Conservation (phyloP, 2,797 vertebrate genomes). For the Betta splendens region DNA sequence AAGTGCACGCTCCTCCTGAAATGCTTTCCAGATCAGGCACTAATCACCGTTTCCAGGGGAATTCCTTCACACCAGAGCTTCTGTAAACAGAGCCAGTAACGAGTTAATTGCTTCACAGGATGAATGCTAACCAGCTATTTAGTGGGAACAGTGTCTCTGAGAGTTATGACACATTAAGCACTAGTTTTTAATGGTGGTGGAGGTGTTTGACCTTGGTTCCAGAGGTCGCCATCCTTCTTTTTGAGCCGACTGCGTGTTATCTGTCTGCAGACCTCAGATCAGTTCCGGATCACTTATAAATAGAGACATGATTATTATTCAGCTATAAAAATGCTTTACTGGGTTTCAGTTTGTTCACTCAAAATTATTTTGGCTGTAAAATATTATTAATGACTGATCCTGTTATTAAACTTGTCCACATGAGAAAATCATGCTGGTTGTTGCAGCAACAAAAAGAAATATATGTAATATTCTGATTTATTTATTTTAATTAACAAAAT, state of each 20-base stretch:
- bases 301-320: conserved; percentile 56
- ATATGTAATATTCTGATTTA: too few species aligned
- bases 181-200: conserved; percentile 57
- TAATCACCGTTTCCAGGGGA: conserved; percentile 73
- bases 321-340: conserved; percentile 36
- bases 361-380: too few species aligned
- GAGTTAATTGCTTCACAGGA: conserved; percentile 76
- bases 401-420: too few species aligned
- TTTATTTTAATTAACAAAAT: too few species aligned
- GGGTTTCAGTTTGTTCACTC: too few species aligned
- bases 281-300: conserved; percentile 65
- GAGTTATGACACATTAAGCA: conserved; percentile 79
- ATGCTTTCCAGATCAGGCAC: conserved; percentile 73
- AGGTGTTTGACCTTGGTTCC: conserved; percentile 70
- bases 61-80: conserved; percentile 73
- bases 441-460: too few species aligned
- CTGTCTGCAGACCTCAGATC: conserved; percentile 62
- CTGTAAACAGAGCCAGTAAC: conserved; percentile 76
- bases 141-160: conserved; percentile 47
- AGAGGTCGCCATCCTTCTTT: conserved; percentile 72
- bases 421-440: too few species aligned
- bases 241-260: conserved; percentile 63
- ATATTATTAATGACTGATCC: too few species aligned
- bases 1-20: conserved; percentile 65
- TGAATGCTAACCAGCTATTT: conserved; percentile 75